Conservation (phyloP, 2,797 vertebrate genomes). For the Champsocephalus gunnari region DNA sequence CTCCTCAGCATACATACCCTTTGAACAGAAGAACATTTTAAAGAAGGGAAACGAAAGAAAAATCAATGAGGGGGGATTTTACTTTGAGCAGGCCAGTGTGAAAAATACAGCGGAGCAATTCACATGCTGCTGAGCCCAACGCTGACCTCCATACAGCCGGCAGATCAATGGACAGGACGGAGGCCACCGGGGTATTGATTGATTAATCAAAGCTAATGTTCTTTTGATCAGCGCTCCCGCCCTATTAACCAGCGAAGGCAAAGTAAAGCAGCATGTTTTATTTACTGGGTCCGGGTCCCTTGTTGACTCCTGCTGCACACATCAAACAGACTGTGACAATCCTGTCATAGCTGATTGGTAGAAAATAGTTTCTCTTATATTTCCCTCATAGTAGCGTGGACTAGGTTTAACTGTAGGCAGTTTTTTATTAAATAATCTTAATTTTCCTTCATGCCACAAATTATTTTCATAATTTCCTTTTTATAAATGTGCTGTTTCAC, state of each 20-base stretch:
- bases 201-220: slow-evolving; percentile 83
- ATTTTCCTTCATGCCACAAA: no score
- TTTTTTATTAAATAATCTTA: no score
- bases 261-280: slow-evolving; percentile 73
- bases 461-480: not conserved
- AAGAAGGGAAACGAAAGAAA: slow-evolving; percentile 47
- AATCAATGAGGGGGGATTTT: slow-evolving; percentile 63
- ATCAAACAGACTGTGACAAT: slow-evolving; percentile 74
- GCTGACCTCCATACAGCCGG: slow-evolving; percentile 69
- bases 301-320: slow-evolving; percentile 47
- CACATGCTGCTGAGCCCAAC: slow-evolving; percentile 49
- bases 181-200: slow-evolving; percentile 74
- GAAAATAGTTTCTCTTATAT: slow-evolving; percentile 50
- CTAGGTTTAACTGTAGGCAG: slow-evolving; percentile 15
- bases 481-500: not conserved
- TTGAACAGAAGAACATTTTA: slow-evolving; percentile 27
- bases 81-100: slow-evolving; percentile 52
- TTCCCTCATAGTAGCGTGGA: slow-evolving; percentile 34
- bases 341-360: slow-evolving; percentile 70
- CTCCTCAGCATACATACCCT: slow-evolving; percentile 10
- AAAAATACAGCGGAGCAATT: slow-evolving; percentile 64
- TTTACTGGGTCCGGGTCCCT: slow-evolving; percentile 68
- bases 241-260: slow-evolving; percentile 64
- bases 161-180: slow-evolving; percentile 72
- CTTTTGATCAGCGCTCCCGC: slow-evolving; percentile 76